Evolutionary conservation across 2,797 vertebrate genomes (phyloP).

Genomic region (Acridotheres tristis): DNA sequence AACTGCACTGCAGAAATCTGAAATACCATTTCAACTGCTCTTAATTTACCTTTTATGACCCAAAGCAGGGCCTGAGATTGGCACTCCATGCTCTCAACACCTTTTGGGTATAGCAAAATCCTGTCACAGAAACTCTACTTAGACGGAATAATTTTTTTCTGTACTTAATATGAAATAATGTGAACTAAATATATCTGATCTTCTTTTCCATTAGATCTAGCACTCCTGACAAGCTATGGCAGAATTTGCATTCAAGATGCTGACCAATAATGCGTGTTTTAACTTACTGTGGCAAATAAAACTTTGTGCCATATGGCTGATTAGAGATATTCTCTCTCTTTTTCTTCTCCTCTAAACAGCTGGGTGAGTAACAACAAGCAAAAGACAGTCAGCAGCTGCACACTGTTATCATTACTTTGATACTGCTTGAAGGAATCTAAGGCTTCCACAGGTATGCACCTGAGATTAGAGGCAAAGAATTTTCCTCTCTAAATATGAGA

Average conservation of each 20-base stretch:
- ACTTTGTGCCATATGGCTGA: constrained; percentile 93
- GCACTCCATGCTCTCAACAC: background rate
- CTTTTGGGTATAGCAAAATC: background rate
- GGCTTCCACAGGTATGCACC: constrained; percentile 85
- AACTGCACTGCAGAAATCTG: background rate
- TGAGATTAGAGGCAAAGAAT: constrained; percentile 75
- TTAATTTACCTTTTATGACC: background rate
- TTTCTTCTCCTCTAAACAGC: constrained; percentile 76
- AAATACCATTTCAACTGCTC: background rate
- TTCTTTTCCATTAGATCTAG: background rate
- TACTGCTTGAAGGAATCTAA: constrained; percentile 82
- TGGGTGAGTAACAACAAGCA: constrained; percentile 78
- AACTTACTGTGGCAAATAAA: constrained; percentile 74
- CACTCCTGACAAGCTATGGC: constrained; percentile 42
- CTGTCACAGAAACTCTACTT: background rate
- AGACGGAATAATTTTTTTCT: background rate
- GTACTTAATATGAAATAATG: background rate
- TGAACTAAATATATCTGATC: constrained; percentile 9
- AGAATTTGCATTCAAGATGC: constrained; percentile 70
- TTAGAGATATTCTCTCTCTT: constrained; percentile 87
- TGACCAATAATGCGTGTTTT: constrained; percentile 70
- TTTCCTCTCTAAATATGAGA: constrained; percentile 63
- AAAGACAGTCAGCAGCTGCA: constrained; percentile 91
- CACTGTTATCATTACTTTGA: constrained; percentile 86
- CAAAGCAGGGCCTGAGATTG: background rate